Evolutionary conservation across 2,888 invertebrate species (phyloP).

Genomic region (Chloroclystis v-ata): DNA sequence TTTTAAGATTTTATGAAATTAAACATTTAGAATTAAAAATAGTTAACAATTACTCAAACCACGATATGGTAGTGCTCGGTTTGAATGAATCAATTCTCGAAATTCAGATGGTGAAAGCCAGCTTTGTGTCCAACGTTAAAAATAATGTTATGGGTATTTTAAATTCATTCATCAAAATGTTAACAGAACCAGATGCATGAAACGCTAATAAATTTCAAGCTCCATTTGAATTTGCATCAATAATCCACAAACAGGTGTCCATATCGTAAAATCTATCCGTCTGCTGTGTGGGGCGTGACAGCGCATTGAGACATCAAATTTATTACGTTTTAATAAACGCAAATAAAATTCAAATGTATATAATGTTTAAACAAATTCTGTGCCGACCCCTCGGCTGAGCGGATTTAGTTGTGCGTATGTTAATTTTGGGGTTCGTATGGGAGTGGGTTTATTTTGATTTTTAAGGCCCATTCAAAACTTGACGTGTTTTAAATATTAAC

Average conservation of each 20-base stretch:
- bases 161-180: neutral
- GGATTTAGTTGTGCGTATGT: constrained; percentile 25
- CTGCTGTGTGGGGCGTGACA: constrained; percentile 22
- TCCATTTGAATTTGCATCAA: constrained; percentile 13
- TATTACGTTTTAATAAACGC: constrained; percentile 64
- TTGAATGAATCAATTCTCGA: too few relatives aligned
- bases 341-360: constrained; percentile 58
- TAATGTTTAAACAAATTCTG: constrained; percentile 27
- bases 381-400: constrained; percentile 20
- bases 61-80: too few relatives aligned
- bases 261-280: constrained; percentile 28
- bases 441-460: constrained; percentile 1
- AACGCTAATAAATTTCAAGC: constrained; percentile 11
- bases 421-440: constrained; percentile 9
- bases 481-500: constrained; percentile 6
- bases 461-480: neutral
- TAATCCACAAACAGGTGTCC: constrained; percentile 29
- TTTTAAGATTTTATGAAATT: too few relatives aligned
- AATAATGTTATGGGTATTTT: too few relatives aligned
- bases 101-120: too few relatives aligned
- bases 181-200: neutral
- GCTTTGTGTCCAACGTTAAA: too few relatives aligned
- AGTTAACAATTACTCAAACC: too few relatives aligned
- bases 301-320: constrained; percentile 54
- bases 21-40: too few relatives aligned